Conservation (phyloP, 2,797 vertebrate species). For the Lutjanus campechanus region DNA sequence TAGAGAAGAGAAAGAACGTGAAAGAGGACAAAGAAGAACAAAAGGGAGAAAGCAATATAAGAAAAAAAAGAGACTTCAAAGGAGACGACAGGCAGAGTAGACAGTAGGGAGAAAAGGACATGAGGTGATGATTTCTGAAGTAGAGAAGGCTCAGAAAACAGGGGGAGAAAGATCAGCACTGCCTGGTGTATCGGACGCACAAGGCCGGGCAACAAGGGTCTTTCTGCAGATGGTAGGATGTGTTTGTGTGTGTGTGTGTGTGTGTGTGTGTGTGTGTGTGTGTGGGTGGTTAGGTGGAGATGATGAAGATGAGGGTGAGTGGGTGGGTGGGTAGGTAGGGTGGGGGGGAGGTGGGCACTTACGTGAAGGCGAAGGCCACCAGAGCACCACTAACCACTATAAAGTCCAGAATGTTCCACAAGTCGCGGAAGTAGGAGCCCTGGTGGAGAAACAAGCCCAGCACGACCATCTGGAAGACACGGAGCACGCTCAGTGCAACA, state of each 20-base stretch:
- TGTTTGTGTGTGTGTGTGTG: constrained; percentile 30
- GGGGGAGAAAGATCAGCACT: constrained; percentile 31
- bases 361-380: constrained; percentile 98
- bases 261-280: constrained; percentile 34
- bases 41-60: neutral
- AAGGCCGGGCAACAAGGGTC: constrained; percentile 57
- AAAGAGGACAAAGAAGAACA: neutral
- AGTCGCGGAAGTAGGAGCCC: constrained; percentile 95
- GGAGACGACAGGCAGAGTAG: neutral
- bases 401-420: constrained; percentile 99
- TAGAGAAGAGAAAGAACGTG: neutral
- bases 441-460: constrained; percentile 94
- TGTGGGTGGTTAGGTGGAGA: constrained; percentile 22
- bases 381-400: constrained; percentile 98
- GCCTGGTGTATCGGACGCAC: constrained; percentile 39
- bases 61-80: constrained; percentile 11
- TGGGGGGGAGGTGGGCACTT: constrained; percentile 80
- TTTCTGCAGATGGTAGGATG: constrained; percentile 60
- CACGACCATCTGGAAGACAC: constrained; percentile 92
- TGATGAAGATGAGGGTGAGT: constrained; percentile 33
- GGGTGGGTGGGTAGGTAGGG: neutral
- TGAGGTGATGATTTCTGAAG: constrained; percentile 42
- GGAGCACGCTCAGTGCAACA: constrained; percentile 40
- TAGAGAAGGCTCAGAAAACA: constrained; percentile 31
- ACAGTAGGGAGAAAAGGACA: neutral